phyloP scores from a whole-genome alignment of 2,888 invertebrate species.

The Drosophila falleni region DNA sequence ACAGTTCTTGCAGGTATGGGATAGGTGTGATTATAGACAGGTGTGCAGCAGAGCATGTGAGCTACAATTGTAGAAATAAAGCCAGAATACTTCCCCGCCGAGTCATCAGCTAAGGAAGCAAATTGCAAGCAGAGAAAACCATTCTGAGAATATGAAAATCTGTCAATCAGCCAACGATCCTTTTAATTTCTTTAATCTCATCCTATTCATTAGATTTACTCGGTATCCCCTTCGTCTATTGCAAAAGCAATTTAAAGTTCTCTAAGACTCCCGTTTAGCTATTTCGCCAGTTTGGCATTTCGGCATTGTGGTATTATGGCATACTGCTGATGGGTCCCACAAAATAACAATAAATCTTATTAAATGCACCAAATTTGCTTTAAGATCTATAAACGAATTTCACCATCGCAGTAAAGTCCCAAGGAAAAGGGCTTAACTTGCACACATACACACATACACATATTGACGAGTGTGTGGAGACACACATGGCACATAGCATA shows the following conservation, averaged over 20 bases:
- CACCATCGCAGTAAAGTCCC: constrained; percentile 49
- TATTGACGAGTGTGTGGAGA: neutral
- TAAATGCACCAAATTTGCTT: constrained; percentile 61
- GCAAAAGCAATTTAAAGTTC: constrained; percentile 51
- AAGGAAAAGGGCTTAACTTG: constrained; percentile 61
- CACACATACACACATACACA: constrained; percentile 19
- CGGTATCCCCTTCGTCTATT: neutral
- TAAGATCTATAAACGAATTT: constrained; percentile 72
- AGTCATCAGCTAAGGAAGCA: constrained; percentile 6
- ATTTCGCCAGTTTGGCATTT: constrained; percentile 5
- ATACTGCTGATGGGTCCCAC: constrained; percentile 42
- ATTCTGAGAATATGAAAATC: constrained; percentile 9
- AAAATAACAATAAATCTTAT: constrained; percentile 68
- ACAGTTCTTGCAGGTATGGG: constrained; percentile 5
- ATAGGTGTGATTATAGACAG: constrained; percentile 8
- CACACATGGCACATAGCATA: constrained; percentile 15
- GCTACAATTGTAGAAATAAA: neutral
- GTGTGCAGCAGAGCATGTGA: constrained; percentile 2
- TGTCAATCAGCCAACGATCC: constrained; percentile 39
- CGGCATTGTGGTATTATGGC: constrained; percentile 16
- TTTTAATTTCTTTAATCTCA: constrained; percentile 36
- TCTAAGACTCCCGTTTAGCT: constrained; percentile 11
- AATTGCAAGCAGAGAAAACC: constrained; percentile 7
- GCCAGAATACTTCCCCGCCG: neutral
- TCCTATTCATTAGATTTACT: constrained; percentile 60